Conservation (phyloP, 2,797 vertebrate species). For the Perdix hodgsoniae region DNA sequence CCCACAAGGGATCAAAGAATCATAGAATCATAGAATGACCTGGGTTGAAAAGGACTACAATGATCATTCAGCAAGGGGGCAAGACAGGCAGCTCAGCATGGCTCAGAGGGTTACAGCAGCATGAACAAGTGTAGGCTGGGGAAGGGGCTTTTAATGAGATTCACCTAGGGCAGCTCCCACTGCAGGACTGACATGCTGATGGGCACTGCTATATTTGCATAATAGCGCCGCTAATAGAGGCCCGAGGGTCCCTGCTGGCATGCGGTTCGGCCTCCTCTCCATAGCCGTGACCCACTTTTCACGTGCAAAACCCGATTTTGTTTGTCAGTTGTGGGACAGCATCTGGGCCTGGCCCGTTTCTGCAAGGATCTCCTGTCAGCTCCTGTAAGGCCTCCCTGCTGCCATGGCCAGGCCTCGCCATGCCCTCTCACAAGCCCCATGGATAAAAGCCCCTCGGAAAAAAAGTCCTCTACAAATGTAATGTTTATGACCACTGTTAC, state of each 20-base stretch:
- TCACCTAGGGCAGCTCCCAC: not conserved
- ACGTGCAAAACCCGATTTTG: constrained; percentile 19
- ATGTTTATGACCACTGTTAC: not conserved
- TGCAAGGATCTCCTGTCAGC: constrained; percentile 18
- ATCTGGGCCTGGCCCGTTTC: not conserved
- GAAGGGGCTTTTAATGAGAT: not conserved
- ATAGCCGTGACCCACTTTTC: constrained; percentile 71
- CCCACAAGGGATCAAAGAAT: fast-evolving
- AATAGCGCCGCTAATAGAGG: constrained; percentile 8
- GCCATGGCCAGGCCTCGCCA: not conserved
- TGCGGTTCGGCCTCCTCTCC: not conserved
- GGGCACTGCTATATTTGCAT: constrained; percentile 46
- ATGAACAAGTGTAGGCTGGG: not conserved
- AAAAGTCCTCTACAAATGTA: not conserved
- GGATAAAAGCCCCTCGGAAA: not conserved
- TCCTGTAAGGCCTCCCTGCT: constrained; percentile 10
- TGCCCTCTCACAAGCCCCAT: not conserved
- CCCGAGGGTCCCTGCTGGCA: not conserved
- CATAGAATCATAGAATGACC: no score
- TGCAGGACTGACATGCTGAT: constrained; percentile 16
- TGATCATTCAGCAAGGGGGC: fast-evolving
- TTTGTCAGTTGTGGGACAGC: constrained; percentile 58
- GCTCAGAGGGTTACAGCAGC: fast-evolving
- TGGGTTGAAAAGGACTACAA: no score
- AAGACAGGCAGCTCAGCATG: not conserved